Evolutionary conservation across 1,140 invertebrate species (phyloP), one percentile per base, ranked within the genome.

Genomic region (Gonioctena quinquepunctata): DNA sequence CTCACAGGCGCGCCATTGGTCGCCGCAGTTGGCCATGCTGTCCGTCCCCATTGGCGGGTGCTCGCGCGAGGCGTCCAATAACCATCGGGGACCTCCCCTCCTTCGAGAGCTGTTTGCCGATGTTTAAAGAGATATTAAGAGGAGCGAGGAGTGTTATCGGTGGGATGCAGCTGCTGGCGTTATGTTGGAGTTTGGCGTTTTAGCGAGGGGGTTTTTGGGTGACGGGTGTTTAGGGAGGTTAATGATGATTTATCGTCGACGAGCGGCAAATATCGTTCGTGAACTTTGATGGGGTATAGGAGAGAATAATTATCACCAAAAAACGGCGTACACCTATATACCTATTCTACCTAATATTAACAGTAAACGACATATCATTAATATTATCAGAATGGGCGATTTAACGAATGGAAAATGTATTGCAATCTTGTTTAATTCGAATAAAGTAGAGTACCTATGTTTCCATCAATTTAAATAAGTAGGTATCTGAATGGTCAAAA

Each of bases 111-210:
- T 57, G 19, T 57, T 57, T 57, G 54, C 54, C 54, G 22, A 57
- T 57, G 54, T 57, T 57, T 57, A 25, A 57, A 57, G 21, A 21
- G 54, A 21, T 57, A 57, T 57, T 57, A 57, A 57, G 54, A 21
- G 19, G 54, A 57, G 13, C 21, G 54, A n/a, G 16, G 21, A 21
- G 16, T 13, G 13, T 22, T 21, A 57, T 57, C 21, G 8, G 21
- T 16, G 13, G 6, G 7, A 18, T 25, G 54, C 52, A 25, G 19
- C 21, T 25, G 2, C 48, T 13, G 48, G 48, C 2, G 13, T 49
- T 49, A 22, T 57, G 54, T 22, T 16, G 54, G 19, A 25, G 54
- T 11, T 21, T 21, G 13, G 54, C 21, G 54, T 16, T 11, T 21
- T 21, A 22, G 54, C 21, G 54, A 23, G 54, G 21, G 22, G 21